Evolutionary conservation across 2,113 vertebrate species (phyloP), one percentile per base, ranked within the genome.

Genomic region (Erythrocercus mccallii): DNA sequence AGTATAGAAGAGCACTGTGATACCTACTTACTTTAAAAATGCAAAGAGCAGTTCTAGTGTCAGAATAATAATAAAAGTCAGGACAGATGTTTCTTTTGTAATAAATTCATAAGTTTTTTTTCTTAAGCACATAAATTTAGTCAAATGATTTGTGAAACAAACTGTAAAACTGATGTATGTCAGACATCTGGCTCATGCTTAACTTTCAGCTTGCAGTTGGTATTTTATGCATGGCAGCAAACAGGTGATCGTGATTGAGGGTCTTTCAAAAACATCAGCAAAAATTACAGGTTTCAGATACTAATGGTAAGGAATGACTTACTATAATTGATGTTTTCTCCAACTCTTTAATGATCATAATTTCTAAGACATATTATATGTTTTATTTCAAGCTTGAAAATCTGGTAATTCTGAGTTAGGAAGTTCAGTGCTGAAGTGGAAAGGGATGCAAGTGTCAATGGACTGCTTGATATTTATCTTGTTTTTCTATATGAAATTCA

Each of bases 261-360:
- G 33, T 53, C 95, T 95, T 86, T 92, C 76, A 92, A 78, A 88
- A 92, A 47, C 76, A 72, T 85, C 76, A 93, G 68, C 76, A 90
- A 81, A 94, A 95, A 96, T 94, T 93, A 74, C 51, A 90, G 53
- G 92, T 94, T 95, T 96, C 68, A 86, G 76, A 81, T 88, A 90
- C 38, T 86, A 64, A 74, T 92, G 35, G 44, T 81, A 74, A 92
- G 68, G 60, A 66, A 56, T 93, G 35, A 64, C 47, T 92, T 94
- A 54, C 48, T 45, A 8, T 94, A 90, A 94, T 88, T 77, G 60
- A 57, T 92, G 85, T 91, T 95, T 96, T 96, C 74, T 82, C 23
- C 45, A 50, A 14, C 37, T 83, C 50, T 82, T 90, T 92, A 95
- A 88, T 81, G 71, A 93, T 93, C 31, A 15, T 90, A 2, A 60